Evolutionary conservation across 2,113 vertebrate species (phyloP), one percentile per base, ranked within the genome.

Genomic region (Boulengeromyrus knoepffleri): DNA sequence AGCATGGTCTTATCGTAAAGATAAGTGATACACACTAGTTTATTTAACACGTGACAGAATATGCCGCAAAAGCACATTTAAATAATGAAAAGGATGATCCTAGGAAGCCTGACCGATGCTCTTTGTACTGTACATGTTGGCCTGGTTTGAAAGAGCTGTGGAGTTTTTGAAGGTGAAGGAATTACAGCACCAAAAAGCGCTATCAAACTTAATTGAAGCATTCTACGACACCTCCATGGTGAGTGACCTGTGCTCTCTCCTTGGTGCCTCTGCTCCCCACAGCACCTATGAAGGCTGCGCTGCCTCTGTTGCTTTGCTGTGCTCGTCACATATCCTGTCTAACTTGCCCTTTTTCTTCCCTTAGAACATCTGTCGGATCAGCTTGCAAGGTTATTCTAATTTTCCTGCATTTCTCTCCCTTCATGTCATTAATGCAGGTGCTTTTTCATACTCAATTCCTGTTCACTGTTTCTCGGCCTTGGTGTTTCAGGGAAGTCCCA

Each of bases 191-290:
- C 92, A 92, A 10, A 50, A 88, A 0, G 66, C 70, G 3, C 89
- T 97, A 88, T 56, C 90, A 39, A 31, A 0, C 0, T 92, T 96
- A 2, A 17, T 94, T 1, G 96, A 96, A 92, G 95, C 95, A 10
- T 97, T 97, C 92, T 96, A 96, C 70, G 96, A 97, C 70, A 93
- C 94, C 31, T 94, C 94, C 0, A 58, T 97, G 96, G 97, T 97
- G 97, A 83, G 96, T 92, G 13, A 53, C 10, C 24, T n/a, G 9
- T 50, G 5, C 31, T 87, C 21, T 31, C 24, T 2, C 62, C 24
- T 31, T 5, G n/a, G 10, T 0, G 3, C 10, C 62, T 66, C 1
- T 47, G 42, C 36, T 84, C 24, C 7, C n/a, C 36, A 42, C 74
- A 3, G 15, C 15, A 0, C 70, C n/a, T 31, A 15, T 24, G 56